These are phyloP conservation scores for Plotosus lineatus DNA, from an alignment of 2,113 vertebrate genomes.

Conservation along the genomic window DNA sequence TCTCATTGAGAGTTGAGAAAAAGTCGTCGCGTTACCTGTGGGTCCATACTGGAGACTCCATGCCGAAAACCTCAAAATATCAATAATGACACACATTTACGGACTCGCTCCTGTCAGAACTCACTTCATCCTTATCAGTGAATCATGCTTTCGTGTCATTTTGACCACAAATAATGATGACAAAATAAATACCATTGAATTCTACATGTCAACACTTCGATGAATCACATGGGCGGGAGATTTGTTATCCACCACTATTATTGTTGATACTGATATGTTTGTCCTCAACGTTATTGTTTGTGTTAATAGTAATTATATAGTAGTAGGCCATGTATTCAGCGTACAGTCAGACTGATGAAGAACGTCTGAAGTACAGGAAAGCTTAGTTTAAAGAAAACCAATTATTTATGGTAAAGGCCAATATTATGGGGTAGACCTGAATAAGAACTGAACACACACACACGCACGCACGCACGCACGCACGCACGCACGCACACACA, in stretches of 20 bases:
- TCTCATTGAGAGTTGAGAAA: no score
- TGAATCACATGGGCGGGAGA: neutral
- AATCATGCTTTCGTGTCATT: neutral
- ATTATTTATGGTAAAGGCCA: neutral
- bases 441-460: neutral
- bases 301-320: neutral
- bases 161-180: neutral
- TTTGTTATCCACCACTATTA: neutral
- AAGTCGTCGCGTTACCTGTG: no score
- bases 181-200: neutral
- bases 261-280: neutral
- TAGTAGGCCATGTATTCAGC: neutral
- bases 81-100: no score
- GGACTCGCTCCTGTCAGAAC: neutral
- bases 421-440: slow-evolving; percentile 9
- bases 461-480: neutral
- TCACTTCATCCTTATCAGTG: neutral
- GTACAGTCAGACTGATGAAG: neutral
- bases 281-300: neutral
- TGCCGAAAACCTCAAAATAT: no score
- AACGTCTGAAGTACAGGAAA: neutral
- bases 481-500: neutral
- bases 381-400: neutral
- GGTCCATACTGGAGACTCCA: no score
- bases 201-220: neutral